Evolutionary conservation across 2,113 vertebrate genomes (phyloP).

Genomic region (Neogale vison): DNA sequence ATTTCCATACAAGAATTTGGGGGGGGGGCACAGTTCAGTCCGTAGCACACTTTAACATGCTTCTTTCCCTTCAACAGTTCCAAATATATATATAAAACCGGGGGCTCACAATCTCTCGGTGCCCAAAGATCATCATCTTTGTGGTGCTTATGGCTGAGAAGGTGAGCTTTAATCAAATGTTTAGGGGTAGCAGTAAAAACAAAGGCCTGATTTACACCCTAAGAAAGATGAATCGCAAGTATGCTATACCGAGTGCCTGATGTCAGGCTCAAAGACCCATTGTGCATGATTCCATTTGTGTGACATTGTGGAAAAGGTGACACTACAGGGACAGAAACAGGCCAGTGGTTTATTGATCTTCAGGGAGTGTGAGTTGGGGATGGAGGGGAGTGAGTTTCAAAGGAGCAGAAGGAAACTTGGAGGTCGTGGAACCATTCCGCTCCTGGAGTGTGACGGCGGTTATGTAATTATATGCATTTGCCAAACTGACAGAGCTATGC

Average conservation of each 20-base stretch:
- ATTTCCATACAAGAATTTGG: background rate
- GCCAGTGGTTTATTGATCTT: background rate
- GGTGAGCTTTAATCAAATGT: background rate
- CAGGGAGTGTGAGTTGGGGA: background rate
- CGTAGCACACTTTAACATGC: background rate
- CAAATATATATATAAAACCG: background rate
- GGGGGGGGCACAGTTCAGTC: background rate
- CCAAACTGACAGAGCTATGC: background rate
- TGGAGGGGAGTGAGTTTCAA: background rate
- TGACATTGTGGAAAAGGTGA: background rate
- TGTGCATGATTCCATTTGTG: background rate
- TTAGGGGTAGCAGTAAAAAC: background rate
- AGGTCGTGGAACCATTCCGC: too few species aligned
- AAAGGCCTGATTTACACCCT: background rate
- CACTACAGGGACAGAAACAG: background rate
- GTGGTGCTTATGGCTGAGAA: background rate
- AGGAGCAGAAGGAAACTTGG: background rate
- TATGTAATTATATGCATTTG: background rate
- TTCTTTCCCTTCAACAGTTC: background rate
- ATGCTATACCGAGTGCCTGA: background rate
- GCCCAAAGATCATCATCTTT: background rate
- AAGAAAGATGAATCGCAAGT: background rate
- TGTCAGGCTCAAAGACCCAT: background rate
- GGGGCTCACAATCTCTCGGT: background rate
- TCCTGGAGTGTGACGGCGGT: background rate